Base-by-base conservation (phyloP, 1,140 invertebrate species). In the Hormaphis cornu region DNA sequence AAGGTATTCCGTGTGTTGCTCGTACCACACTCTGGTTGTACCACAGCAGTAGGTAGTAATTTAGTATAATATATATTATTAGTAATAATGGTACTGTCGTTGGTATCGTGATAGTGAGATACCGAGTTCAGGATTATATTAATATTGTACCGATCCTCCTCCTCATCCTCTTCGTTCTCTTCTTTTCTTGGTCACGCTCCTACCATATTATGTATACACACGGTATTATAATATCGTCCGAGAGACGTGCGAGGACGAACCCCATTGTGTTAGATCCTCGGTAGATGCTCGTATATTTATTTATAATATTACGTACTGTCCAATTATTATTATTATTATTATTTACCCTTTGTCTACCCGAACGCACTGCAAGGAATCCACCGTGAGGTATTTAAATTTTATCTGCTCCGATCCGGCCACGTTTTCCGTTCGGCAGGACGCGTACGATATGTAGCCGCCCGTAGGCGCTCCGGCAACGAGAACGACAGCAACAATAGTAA, bases 341-440 rank as follows among this genome's bases (percentile, higher is more conserved):
- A 66, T 66, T 66, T 66, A 66, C 61, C 61, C 44, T 50, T 66
- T 66, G 61, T 66, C 28, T 50, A 66, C 61, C 61, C 35, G 54
- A 37, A 8, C 53, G 18, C n/a, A n/a, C n/a, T n/a, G n/a, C 54
- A 30, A 37, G 22, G 54, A 56, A 56, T 56, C 33, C 33, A 9
- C 12, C 12, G 20, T 33, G 28, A 22, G 30, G 53, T 22, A 58
- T 58, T 58, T 40, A 58, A 58, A 58, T 58, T 58, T 37, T 40
- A 58, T 58, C 54, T 37, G 14, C 33, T 16, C 16, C 20, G 33
- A n/a, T n/a, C 20, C 54, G 2, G 4, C 20, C 33, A 26, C 20
- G 53, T 16, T 35, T 16, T 2, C n/a, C n/a, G n/a, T n/a, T n/a
- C n/a, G n/a, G n/a, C n/a, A n/a, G n/a, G n/a, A n/a, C n/a, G n/a